Evolutionary conservation across 1,140 invertebrate genomes (phyloP).

Genomic region (Telenomus remus): DNA sequence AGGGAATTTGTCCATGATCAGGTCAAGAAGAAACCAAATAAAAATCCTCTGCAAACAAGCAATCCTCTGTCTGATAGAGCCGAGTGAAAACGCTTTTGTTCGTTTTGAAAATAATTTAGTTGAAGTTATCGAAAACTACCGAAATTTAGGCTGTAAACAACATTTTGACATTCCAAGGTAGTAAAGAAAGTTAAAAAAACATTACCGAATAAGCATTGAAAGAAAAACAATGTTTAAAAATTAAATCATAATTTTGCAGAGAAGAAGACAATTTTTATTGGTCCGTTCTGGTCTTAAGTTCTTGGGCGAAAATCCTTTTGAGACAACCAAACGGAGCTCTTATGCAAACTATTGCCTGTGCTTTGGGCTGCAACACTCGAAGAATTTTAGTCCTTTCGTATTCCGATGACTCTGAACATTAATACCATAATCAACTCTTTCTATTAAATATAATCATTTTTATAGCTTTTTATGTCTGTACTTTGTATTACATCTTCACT

Average conservation of each 20-base stretch:
- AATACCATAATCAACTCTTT: constrained; percentile 1
- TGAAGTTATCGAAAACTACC: constrained; percentile 39
- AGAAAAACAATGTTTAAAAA: neutral
- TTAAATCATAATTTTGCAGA: constrained; percentile 17
- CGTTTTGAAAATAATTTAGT: constrained; percentile 53
- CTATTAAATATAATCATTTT: too few species aligned
- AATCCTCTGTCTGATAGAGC: constrained; percentile 61
- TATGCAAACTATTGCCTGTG: constrained; percentile 51
- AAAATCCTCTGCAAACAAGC: constrained; percentile 57
- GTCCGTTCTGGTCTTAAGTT: constrained; percentile 55
- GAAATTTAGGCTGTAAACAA: constrained; percentile 43
- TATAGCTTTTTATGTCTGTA: neutral
- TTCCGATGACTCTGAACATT: constrained; percentile 13
- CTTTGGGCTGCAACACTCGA: constrained; percentile 35
- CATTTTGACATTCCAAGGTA: constrained; percentile 60
- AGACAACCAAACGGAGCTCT: constrained; percentile 47
- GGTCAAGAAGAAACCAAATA: constrained; percentile 40
- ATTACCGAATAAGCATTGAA: too few species aligned
- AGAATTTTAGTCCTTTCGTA: constrained; percentile 55
- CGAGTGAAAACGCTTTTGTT: constrained; percentile 60
- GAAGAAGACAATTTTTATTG: constrained; percentile 34
- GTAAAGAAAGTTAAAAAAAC: too few species aligned
- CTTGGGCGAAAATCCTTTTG: constrained; percentile 52
- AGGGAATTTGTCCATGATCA: constrained; percentile 27
- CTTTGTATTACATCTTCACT: too few species aligned